Evolutionary conservation across 2,797 vertebrate genomes (phyloP).

Genomic region (Tangara arthus): DNA sequence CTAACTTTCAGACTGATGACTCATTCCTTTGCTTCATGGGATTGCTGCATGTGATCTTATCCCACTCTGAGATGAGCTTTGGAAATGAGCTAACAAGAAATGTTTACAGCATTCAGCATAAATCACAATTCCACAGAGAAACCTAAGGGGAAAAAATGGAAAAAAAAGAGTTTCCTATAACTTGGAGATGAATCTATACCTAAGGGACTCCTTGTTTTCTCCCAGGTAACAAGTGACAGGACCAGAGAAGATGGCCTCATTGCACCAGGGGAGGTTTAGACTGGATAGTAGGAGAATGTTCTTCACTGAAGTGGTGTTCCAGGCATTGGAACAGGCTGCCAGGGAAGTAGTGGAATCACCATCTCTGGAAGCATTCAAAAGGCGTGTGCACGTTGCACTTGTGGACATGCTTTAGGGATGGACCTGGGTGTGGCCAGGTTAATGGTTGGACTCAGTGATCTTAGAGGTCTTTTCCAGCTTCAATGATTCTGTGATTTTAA

Average conservation of each 20-base stretch:
- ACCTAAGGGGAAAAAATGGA: accelerated
- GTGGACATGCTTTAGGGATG: background rate
- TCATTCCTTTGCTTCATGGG: constrained; percentile 44
- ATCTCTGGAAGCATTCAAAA: background rate
- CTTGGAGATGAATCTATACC: background rate
- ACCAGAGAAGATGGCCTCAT: background rate
- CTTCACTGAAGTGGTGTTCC: background rate
- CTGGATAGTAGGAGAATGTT: background rate
- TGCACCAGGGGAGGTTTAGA: background rate
- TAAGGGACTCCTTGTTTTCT: background rate
- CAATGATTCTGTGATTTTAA: background rate
- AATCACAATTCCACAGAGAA: background rate
- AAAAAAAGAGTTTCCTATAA: background rate
- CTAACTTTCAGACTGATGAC: constrained; percentile 36
- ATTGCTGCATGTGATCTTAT: constrained; percentile 29
- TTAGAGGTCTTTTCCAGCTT: background rate
- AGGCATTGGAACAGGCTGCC: background rate
- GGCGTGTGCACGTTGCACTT: accelerated
- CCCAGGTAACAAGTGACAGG: background rate
- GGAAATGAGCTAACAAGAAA: constrained; percentile 27
- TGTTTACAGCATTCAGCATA: background rate
- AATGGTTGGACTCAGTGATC: background rate
- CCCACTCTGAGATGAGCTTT: constrained; percentile 15
- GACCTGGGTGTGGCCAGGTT: background rate
- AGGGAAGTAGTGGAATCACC: background rate